Evolutionary conservation across 2,113 vertebrate genomes (phyloP), one percentile per base, ranked within the genome.

Genomic region (Gasterosteus aculeatus): DNA sequence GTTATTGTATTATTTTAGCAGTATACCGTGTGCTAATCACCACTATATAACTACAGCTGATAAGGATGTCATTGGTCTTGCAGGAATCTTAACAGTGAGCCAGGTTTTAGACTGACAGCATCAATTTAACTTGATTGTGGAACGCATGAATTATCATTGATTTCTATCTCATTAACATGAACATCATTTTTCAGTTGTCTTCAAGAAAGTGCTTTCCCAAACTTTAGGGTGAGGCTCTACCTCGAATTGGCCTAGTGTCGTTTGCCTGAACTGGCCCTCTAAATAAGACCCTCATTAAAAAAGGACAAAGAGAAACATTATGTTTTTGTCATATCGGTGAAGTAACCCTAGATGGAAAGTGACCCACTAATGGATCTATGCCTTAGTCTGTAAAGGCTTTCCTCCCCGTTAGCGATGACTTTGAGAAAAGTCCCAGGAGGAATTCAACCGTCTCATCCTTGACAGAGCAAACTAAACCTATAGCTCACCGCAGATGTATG

Each of bases 381-480:
- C 4, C 8, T 63, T 11, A 0, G 39, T 54, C 18, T n/a, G 19
- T 8, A 5, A 10, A 68, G 15, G 42, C 2, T 70, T 4, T 58
- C 10, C 5, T 26, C 62, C 38, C 29, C 14, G 26, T 26, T 10
- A 10, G n/a, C 19, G 56, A 62, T 38, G 47, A 65, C 41, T 16
- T 47, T 26, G 16, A 49, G 26, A 58, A 35, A 62, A 69, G 64
- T 72, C 22, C 6, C 22, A 12, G 33, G 8, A 16, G 46, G 75
- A 59, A 70, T 64, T 59, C 51, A 22, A 18, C 31, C 54, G 35
- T 38, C 53, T 80, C 63, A 7, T 66, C 57, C 38, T 66, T 58
- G 61, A 68, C 75, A 75, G 70, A 76, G 57, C 69, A 9, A 56
- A 35, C 63, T 71, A 38, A 74, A 72, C 74, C 60, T 64, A 81